Evolutionary conservation across 2,888 invertebrate species (phyloP).

Genomic region (Nowickia ferox): DNA sequence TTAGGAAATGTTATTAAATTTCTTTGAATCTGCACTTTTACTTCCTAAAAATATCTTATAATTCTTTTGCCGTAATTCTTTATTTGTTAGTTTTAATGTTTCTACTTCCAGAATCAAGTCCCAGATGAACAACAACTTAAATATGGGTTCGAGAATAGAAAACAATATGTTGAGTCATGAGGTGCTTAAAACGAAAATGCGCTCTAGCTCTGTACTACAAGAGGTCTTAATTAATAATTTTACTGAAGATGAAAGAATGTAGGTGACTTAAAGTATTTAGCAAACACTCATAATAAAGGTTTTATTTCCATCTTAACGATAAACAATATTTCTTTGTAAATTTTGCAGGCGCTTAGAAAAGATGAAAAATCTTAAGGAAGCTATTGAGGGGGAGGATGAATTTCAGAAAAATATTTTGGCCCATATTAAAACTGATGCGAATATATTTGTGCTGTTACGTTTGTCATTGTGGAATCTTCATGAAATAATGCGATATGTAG

Average conservation of each 20-base stretch:
- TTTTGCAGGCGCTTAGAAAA: constrained; percentile 75
- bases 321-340: background rate
- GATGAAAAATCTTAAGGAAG: constrained; percentile 75
- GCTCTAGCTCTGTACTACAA: constrained; percentile 76
- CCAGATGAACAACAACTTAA: constrained; percentile 78
- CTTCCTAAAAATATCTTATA: background rate
- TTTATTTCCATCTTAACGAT: background rate
- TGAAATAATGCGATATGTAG: constrained; percentile 79
- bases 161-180: constrained; percentile 76
- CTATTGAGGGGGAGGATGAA: constrained; percentile 67
- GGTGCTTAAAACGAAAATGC: constrained; percentile 76
- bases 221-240: constrained; percentile 78
- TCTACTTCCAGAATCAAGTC: constrained; percentile 77
- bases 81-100: background rate
- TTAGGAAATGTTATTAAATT: no score
- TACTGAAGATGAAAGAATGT: constrained; percentile 78
- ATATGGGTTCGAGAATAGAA: constrained; percentile 76
- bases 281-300: background rate
- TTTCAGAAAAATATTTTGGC: constrained; percentile 69
- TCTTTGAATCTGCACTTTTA: no score
- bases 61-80: background rate
- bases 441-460: constrained; percentile 77
- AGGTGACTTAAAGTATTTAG: constrained; percentile 11
- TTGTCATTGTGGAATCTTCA: constrained; percentile 77
- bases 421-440: constrained; percentile 75